Percentiles rank a stretch among this genome's conserved stretches.
These are phyloP conservation scores for Muscicapa comitata DNA, from an alignment of 2,797 vertebrate species.

Conservation along the genomic window DNA sequence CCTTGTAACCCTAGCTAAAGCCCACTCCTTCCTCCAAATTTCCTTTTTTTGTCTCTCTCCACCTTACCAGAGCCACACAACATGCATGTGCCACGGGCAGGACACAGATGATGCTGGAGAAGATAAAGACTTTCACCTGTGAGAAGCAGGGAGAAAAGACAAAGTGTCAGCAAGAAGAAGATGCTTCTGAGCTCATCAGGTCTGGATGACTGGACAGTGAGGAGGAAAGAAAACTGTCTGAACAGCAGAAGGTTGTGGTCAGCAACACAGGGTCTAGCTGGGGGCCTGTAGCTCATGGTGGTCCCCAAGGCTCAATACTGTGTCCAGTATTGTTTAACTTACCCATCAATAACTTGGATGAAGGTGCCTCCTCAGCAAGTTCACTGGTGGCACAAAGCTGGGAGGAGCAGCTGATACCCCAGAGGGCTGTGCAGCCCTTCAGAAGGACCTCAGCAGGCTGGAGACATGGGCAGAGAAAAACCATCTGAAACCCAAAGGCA, in stretches of 20 bases:
- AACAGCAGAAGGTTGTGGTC: neutral
- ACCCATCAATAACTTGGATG: rapidly evolving
- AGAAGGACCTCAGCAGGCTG: neutral
- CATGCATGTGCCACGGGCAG: rapidly evolving
- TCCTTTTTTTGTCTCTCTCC: neutral
- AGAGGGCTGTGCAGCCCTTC: neutral
- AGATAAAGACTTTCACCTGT: neutral
- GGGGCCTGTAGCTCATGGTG: neutral
- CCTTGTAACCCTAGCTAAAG: neutral
- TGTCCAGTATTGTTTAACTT: neutral
- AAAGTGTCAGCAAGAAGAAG: neutral
- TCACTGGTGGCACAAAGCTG: neutral
- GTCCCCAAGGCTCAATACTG: no score
- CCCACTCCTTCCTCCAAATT: neutral
- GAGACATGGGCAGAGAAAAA: neutral
- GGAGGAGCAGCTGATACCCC: neutral
- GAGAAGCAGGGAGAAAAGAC: neutral
- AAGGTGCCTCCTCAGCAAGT: neutral
- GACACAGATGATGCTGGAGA: neutral
- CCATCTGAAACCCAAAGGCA: neutral
- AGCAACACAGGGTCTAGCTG: rapidly evolving
- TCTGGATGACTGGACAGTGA: neutral
- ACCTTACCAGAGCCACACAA: neutral
- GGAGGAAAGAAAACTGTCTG: neutral
- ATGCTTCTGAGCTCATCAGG: neutral